phyloP scores from a whole-genome alignment of 2,113 vertebrate genomes.

The Gnathonemus longibarbis region DNA sequence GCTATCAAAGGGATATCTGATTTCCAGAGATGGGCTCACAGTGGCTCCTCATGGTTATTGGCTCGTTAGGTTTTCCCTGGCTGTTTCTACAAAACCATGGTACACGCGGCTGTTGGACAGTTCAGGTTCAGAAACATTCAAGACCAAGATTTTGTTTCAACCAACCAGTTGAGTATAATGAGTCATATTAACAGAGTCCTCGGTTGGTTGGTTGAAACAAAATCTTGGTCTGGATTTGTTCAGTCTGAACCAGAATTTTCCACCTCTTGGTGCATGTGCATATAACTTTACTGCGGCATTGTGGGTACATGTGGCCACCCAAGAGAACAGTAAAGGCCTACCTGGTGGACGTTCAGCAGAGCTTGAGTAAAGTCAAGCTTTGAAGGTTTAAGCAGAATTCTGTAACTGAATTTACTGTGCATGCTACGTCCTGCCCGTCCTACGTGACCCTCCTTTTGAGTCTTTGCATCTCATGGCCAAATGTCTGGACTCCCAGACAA shows the following conservation, averaged over 20 bases:
- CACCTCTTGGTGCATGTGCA: too few species aligned
- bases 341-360: background rate
- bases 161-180: background rate
- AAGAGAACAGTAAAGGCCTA: background rate
- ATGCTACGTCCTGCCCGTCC: too few species aligned
- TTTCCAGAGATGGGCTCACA: conserved; percentile 31
- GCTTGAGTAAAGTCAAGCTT: background rate
- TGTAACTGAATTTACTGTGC: background rate
- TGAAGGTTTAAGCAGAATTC: background rate
- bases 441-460: background rate
- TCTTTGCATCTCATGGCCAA: background rate
- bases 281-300: too few species aligned
- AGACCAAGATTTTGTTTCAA: background rate
- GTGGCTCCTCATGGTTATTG: conserved; percentile 33
- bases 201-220: background rate
- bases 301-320: background rate
- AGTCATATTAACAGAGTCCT: background rate
- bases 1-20: conserved; percentile 32
- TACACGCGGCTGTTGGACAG: background rate
- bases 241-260: too few species aligned
- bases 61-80: background rate
- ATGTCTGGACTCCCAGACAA: background rate
- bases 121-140: background rate
- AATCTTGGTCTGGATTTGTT: background rate
- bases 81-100: background rate